These are phyloP conservation scores for Sarcophaga caerulescens DNA, from an alignment of 2,888 invertebrate genomes.

Conservation along the genomic window DNA sequence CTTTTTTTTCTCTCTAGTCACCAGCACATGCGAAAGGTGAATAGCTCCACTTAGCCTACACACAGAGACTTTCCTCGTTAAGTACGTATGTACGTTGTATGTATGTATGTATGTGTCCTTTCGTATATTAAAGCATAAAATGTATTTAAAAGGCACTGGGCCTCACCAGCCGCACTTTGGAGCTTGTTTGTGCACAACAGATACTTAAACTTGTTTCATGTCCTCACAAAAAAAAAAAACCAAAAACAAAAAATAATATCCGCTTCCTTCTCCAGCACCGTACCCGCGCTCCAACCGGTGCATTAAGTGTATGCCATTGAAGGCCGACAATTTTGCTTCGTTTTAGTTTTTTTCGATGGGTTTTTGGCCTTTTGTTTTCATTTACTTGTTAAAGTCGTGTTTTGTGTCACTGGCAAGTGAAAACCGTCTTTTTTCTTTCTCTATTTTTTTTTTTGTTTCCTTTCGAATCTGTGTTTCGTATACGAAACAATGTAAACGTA, in stretches of 20 bases:
- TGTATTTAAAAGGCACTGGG: slow-evolving; percentile 19
- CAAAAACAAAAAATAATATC: slow-evolving; percentile 27
- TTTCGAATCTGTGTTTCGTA: slow-evolving; percentile 25
- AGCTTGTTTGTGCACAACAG: slow-evolving; percentile 53
- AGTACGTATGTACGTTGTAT: background rate
- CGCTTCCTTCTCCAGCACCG: slow-evolving; percentile 20
- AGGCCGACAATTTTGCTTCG: background rate
- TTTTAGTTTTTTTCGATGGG: background rate
- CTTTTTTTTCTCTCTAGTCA: background rate
- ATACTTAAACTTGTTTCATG: slow-evolving; percentile 61
- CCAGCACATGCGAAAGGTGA: background rate
- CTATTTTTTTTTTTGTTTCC: background rate
- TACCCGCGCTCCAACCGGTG: slow-evolving; percentile 7
- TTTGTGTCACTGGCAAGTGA: slow-evolving; percentile 62
- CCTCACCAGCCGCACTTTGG: slow-evolving; percentile 33
- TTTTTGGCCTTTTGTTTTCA: slow-evolving; percentile 54
- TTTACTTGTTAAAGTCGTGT: slow-evolving; percentile 61
- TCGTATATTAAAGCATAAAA: background rate
- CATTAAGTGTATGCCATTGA: slow-evolving; percentile 11
- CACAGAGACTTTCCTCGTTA: background rate
- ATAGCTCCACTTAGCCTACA: background rate
- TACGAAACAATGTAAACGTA: slow-evolving; percentile 29
- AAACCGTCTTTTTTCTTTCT: slow-evolving; percentile 19
- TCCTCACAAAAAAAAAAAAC: slow-evolving; percentile 11
- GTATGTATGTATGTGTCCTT: background rate